Conservation (phyloP, 2,888 invertebrate species). For the Tenthredo mesomela region DNA sequence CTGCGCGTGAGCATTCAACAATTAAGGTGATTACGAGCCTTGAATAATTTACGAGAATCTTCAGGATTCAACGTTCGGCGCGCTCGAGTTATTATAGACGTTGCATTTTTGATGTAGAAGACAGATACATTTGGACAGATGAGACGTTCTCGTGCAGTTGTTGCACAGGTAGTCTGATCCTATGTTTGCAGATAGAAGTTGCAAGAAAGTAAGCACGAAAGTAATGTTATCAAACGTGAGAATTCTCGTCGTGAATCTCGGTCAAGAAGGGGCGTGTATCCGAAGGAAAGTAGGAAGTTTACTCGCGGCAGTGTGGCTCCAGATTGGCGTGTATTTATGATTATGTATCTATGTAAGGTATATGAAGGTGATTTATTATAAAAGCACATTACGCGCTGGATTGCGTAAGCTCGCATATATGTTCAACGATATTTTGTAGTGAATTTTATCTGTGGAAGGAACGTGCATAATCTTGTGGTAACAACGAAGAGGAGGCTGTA, state of each 20-base stretch:
- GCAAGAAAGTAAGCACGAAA: neutral
- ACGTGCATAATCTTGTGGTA: neutral
- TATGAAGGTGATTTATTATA: conserved; percentile 41
- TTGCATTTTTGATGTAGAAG: neutral
- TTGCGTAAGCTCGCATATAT: conserved; percentile 26
- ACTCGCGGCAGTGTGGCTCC: neutral
- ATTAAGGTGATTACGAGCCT: neutral
- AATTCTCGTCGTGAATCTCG: conserved; percentile 13
- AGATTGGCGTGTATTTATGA: conserved; percentile 14
- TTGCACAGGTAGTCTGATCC: conserved; percentile 7
- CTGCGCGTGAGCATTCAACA: neutral
- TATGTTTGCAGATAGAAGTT: neutral
- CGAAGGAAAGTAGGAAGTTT: conserved; percentile 47
- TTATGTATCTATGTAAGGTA: neutral
- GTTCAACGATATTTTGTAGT: conserved; percentile 23
- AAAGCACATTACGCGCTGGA: neutral
- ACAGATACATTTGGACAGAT: neutral
- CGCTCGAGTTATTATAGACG: neutral
- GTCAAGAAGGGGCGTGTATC: conserved; percentile 9
- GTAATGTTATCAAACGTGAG: conserved; percentile 37
- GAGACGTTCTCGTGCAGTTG: conserved; percentile 10
- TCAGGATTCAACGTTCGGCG: neutral
- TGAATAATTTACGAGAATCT: neutral
- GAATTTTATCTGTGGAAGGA: conserved; percentile 8
- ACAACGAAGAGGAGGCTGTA: conserved; percentile 18